phyloP scores from a whole-genome alignment of 2,113 vertebrate species.

The Spea multiplicata region DNA sequence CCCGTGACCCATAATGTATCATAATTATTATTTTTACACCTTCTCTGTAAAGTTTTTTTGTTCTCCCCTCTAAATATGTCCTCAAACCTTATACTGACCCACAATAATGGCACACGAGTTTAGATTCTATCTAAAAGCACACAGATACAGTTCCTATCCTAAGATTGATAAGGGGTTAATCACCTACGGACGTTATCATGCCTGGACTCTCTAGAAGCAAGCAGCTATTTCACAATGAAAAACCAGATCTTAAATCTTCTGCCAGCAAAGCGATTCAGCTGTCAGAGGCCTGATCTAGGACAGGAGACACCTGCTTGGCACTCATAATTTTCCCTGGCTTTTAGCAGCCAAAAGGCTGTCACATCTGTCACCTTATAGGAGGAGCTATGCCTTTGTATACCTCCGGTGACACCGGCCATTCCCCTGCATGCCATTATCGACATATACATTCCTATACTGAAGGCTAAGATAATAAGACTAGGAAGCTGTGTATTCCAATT shows the following conservation, averaged over 20 bases:
- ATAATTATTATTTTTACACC: too few species aligned
- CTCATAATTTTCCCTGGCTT: constrained; percentile 27
- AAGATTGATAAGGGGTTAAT: constrained; percentile 26
- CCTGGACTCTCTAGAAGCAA: constrained; percentile 59
- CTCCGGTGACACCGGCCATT: too few species aligned
- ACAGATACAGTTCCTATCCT: neutral
- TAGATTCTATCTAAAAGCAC: neutral
- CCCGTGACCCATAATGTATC: too few species aligned
- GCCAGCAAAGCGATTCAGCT: constrained; percentile 73
- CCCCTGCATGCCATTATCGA: too few species aligned
- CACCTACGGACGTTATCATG: neutral
- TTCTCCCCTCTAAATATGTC: too few species aligned
- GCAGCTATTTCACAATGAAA: constrained; percentile 58
- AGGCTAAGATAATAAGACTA: too few species aligned
- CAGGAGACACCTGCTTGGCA: constrained; percentile 26
- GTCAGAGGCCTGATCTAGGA: constrained; percentile 63
- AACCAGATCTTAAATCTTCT: constrained; percentile 60
- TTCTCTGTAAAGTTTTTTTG: too few species aligned
- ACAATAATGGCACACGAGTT: too few species aligned
- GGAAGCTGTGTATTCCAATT: too few species aligned
- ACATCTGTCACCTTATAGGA: constrained; percentile 22
- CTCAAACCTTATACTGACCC: too few species aligned
- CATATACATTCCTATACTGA: too few species aligned
- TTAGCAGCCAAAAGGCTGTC: constrained; percentile 17
- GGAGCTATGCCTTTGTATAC: neutral